Evolutionary conservation across 2,113 vertebrate species (phyloP).

Genomic region (Rhabdornis inornatus): DNA sequence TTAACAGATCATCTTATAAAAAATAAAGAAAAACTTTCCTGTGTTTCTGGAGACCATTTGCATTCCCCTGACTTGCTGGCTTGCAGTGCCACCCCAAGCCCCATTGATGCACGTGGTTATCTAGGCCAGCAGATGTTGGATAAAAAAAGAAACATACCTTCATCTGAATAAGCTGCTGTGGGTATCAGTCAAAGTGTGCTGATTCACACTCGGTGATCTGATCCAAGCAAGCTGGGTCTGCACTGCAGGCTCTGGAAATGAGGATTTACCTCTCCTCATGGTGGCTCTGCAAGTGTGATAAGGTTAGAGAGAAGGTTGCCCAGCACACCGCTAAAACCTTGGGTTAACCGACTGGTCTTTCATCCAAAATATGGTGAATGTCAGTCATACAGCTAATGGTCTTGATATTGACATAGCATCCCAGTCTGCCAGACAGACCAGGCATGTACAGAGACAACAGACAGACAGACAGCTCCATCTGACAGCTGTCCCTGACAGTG

Average conservation of each 20-base stretch:
- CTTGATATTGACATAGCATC: not conserved
- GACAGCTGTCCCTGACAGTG: not conserved
- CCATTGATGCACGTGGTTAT: not conserved
- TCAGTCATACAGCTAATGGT: not conserved
- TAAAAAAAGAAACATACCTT: not conserved
- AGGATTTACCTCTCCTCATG: not conserved
- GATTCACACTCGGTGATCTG: not conserved
- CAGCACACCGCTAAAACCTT: not conserved
- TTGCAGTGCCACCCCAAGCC: not conserved
- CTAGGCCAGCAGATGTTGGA: not conserved
- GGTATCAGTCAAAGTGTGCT: not conserved
- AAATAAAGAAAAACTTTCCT: not conserved
- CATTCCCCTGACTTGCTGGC: not conserved
- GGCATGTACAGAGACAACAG: not conserved
- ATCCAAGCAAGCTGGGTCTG: not conserved
- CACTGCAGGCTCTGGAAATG: not conserved
- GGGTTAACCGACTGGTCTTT: not conserved
- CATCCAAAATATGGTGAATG: not conserved
- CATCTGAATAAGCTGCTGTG: not conserved
- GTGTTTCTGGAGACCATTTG: not conserved
- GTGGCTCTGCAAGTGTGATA: no score
- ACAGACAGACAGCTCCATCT: not conserved
- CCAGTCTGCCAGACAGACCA: not conserved
- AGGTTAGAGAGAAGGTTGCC: not conserved
- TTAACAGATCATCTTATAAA: not conserved